Conservation (phyloP, 2,113 vertebrate genomes). For the Forbesichthys papilliferus region DNA sequence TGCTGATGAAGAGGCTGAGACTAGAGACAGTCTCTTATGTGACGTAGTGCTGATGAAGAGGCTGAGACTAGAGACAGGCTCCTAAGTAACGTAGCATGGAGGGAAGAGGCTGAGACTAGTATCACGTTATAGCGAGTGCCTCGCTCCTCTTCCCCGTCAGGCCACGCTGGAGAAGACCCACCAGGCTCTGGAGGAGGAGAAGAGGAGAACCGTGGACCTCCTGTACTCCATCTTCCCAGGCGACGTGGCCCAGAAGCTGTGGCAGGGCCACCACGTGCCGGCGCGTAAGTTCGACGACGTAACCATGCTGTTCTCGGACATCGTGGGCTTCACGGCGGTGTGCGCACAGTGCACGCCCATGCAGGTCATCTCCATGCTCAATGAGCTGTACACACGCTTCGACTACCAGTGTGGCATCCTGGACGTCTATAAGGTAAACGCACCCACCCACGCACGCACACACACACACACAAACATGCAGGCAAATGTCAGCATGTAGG, state of each 20-base stretch:
- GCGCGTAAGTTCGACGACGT: conserved; percentile 97
- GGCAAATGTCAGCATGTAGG: too few relatives aligned
- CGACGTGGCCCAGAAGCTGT: conserved; percentile 94
- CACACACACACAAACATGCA: not conserved
- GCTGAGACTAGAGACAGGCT: too few relatives aligned
- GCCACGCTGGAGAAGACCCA: conserved; percentile 94
- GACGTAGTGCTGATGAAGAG: too few relatives aligned
- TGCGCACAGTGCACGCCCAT: conserved; percentile 97
- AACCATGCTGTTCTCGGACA: conserved; percentile 98
- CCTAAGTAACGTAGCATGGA: too few relatives aligned
- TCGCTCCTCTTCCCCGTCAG: conserved; percentile 33
- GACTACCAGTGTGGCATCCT: conserved; percentile 98
- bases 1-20: too few relatives aligned
- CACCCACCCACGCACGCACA: conserved; percentile 13
- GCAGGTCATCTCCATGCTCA: conserved; percentile 99
- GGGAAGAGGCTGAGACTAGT: too few relatives aligned
- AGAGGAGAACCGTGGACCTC: conserved; percentile 95
- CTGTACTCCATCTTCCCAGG: conserved; percentile 98
- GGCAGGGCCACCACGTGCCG: conserved; percentile 93
- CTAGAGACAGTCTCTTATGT: too few relatives aligned
- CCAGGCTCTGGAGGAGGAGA: conserved; percentile 95
- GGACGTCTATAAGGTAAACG: conserved; percentile 95
- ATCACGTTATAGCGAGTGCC: not conserved
- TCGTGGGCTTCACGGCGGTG: conserved; percentile 97
- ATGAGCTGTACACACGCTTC: conserved; percentile 95